Evolutionary conservation across 2,888 invertebrate genomes (phyloP), one percentile per base, ranked within the genome.

Genomic region (Heteromyza rotundicornis): DNA sequence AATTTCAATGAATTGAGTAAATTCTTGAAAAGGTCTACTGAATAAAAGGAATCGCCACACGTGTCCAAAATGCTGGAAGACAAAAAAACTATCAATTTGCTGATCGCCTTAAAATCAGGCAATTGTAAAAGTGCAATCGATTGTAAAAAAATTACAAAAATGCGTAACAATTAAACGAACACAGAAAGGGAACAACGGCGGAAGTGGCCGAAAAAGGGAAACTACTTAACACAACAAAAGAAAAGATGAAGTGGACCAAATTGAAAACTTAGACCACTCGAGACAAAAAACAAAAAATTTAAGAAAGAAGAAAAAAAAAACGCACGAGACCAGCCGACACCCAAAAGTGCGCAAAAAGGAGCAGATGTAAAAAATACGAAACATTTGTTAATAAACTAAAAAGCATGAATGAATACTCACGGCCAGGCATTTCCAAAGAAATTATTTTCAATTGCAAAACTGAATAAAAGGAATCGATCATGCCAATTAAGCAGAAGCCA

Each of bases 401-500:
- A 40, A 40, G 5, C 14, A 20, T 47, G 47, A 17, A 47, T 40
- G 40, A 40, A 40, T 27, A 10, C 10, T 7, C 10, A 27, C 27
- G 27, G 27, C 10, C 27, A 27, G n/a, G n/a, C n/a, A n/a, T n/a
- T 40, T 40, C n/a, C 14, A 47, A 47, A 47, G 20, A 47, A 47
- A 47, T 40, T 40, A 40, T n/a, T 14, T n/a, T 14, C 8, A n/a
- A 40, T n/a, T 40, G 40, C 40, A 40, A 40, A n/a, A n/a, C 20
- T 3, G 20, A 47, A 40, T 20, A 51, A 40, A 59, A 27, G 14
- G 60, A 67, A 57, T 14, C 27, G 57, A 40, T 64, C 71, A 66
- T 64, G 65, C 70, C 74, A 74, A 74, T 75, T 74, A 75, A 69
- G 71, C 75, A 72, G 74, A 75, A 75, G 71, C 70, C 74, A 71